A percentile compares a stretch with the other conserved stretches of the same genome.
Conservation (phyloP, 2,888 invertebrate genomes). For the Drosophila tanythrix region DNA sequence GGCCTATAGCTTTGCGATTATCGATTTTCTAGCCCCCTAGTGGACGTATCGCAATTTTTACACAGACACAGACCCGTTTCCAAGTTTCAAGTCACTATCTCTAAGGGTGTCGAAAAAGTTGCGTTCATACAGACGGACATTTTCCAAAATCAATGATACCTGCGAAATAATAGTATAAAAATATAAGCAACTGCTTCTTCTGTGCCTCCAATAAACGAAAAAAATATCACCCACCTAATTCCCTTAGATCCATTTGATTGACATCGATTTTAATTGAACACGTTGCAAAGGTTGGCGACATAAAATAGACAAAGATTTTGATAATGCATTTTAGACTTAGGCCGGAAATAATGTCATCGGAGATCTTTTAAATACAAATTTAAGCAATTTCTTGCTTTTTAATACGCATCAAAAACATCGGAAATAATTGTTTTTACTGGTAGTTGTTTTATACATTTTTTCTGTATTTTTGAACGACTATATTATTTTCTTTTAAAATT, state of each 20-base stretch:
- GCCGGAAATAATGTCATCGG: neutral
- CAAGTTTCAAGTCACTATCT: neutral
- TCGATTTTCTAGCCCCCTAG: neutral
- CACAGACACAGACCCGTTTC: neutral
- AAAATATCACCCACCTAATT: neutral
- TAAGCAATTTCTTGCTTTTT: neutral
- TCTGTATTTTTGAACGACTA: neutral
- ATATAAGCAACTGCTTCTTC: neutral
- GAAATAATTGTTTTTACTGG: neutral
- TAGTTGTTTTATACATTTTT: neutral
- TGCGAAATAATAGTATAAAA: neutral
- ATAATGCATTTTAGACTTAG: neutral
- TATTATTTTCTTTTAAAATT: neutral
- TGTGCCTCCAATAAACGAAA: neutral
- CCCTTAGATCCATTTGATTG: neutral
- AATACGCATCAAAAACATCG: neutral
- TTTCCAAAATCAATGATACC: neutral
- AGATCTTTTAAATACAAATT: neutral
- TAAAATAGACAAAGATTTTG: neutral
- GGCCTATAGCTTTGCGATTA: neutral
- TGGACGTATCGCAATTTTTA: no score
- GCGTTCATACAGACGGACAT: neutral
- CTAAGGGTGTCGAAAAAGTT: neutral
- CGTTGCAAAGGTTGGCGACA: neutral
- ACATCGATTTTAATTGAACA: neutral